Base-by-base conservation (phyloP, 2,888 invertebrate genomes). In the Polietes domitor region DNA sequence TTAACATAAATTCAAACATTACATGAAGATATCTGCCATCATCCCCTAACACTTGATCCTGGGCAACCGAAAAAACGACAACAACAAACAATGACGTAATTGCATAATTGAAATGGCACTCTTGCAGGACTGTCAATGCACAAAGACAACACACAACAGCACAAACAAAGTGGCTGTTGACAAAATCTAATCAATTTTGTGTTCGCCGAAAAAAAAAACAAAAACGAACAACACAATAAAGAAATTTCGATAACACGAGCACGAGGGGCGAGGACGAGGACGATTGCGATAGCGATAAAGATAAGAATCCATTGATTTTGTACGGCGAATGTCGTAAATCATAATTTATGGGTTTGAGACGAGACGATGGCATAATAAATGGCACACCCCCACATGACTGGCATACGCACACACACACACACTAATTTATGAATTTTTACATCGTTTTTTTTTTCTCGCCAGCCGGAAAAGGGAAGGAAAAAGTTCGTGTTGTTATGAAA, bases 291-390 rank as follows among this genome's bases (percentile, higher is more conserved):
- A 15, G 15, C 28, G 41, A 65, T 21, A 37, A 24, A 68, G 68
- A 68, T 68, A 68, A 68, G 37, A 43, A 37, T 37, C 10, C 43
- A 68, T 68, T 68, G 68, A 68, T 68, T 43, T 68, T 15, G 41
- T 24, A 21, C 15, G 24, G 9, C 68, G 12, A 37, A 43, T 9
- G 37, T 19, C 10, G 65, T 68, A 43, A 68, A 68, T 68, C 68
- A 68, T 68, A 68, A 68, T 68, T 68, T 68, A 68, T 68, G 68
- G 68, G 21, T 68, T 68, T 68, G 41, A 68, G 37, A 68, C 68
- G 43, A 43, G 61, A 28, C 61, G 61, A 58, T 41, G 68, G 41
- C 43, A 68, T 68, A 68, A 68, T 43, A 68, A 68, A 68, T 41
- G 68, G 41, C 68, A 26, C 24, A 58, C 4, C 58, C 53, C 53